These are phyloP conservation scores for Cygnus olor DNA, from an alignment of 2,797 vertebrate species.

Conservation along the genomic window DNA sequence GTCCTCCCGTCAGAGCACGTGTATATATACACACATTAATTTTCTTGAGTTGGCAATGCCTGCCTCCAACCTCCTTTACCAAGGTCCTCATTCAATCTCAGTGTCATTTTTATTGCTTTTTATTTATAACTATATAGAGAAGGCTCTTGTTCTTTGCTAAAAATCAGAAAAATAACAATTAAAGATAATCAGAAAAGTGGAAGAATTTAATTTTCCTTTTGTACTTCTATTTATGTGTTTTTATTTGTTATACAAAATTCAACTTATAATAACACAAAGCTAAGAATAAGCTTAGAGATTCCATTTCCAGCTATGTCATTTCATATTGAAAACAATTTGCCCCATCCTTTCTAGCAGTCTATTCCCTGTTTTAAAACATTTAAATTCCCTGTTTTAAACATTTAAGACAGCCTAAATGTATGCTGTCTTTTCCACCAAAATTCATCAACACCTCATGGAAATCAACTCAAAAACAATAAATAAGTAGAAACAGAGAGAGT, in stretches of 20 bases:
- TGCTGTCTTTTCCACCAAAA: background rate
- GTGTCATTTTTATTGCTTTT: background rate
- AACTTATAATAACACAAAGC: background rate
- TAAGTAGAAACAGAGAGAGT: background rate
- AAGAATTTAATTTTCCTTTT: background rate
- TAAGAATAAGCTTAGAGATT: background rate
- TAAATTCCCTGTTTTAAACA: background rate
- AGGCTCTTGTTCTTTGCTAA: background rate
- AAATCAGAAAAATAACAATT: background rate
- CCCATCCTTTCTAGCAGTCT: background rate
- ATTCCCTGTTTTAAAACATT: background rate
- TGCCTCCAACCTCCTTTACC: background rate
- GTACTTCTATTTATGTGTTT: background rate
- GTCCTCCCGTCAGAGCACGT: background rate
- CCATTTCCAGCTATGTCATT: background rate
- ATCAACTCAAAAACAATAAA: background rate
- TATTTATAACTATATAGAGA: background rate
- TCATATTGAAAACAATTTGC: background rate
- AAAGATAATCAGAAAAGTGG: background rate
- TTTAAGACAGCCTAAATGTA: background rate
- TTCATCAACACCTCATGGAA: background rate
- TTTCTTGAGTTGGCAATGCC: background rate
- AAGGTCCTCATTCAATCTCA: background rate
- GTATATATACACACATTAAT: accelerated
- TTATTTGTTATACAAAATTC: background rate